Evolutionary conservation across 2,113 vertebrate genomes (phyloP), one percentile per base, ranked within the genome.

Genomic region (Ailurus styani): DNA sequence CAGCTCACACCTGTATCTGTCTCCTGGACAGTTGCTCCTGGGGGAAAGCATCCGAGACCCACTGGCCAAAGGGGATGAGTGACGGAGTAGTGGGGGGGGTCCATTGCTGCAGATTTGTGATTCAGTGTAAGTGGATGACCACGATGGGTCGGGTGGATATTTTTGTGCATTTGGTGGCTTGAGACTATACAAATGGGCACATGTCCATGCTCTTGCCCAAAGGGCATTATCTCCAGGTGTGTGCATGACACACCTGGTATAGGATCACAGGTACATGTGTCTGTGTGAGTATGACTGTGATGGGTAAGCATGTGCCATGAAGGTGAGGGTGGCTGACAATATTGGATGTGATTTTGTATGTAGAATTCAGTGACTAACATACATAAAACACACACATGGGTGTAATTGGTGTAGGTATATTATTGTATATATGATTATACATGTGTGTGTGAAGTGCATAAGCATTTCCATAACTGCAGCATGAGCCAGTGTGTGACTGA

Each of bases 201-300:
- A 2, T 20, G 20, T 52, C n/a, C n/a, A n/a, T n/a, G n/a, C n/a
- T n/a, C n/a, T n/a, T n/a, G n/a, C n/a, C n/a, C n/a, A n/a, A n/a
- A n/a, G n/a, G 55, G 3, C 66, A 13, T 82, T 82, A 10, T 75
- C 87, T 83, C 31, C 79, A 55, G 21, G 29, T 21, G 87, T 34
- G 25, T 50, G 1, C 20, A 0, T 40, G 62, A 55, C n/a, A n/a
- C n/a, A n/a, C n/a, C n/a, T n/a, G 27, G 23, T 45, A 17, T 4
- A 3, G n/a, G 18, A 27, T 6, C 29, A 27, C 4, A 7, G 11
- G 18, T 64, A 27, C 1, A 1, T 20, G 25, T 40, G 18, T 60
- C 27, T 66, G 1, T 55, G 6, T 50, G 62, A 70, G 14, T 7
- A 2, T 79, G 86, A 31, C 40, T 82, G 29, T 62, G 87, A 29